These are phyloP conservation scores for Lepidocolaptes lacrymiger DNA, from an alignment of 2,797 vertebrate genomes.

Conservation along the genomic window DNA sequence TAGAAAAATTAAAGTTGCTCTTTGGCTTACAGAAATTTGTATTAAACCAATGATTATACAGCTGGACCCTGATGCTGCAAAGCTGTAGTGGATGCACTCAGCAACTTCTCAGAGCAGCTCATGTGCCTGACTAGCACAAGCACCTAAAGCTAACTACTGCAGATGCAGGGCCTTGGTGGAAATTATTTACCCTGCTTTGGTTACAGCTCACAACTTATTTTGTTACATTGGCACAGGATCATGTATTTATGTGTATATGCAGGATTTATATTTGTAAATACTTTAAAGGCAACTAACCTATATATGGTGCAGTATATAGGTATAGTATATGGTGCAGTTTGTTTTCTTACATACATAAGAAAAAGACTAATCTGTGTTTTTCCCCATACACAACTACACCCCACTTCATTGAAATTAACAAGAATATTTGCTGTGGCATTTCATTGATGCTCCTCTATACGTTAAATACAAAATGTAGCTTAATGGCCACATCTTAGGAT, in stretches of 20 bases:
- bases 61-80: neutral
- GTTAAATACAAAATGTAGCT: neutral
- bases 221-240: neutral
- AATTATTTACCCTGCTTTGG: neutral
- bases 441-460: neutral
- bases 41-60: neutral
- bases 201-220: neutral
- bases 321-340: too few relatives aligned
- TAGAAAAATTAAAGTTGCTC: neutral
- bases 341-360: accelerated
- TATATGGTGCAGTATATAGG: neutral
- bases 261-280: neutral
- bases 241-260: neutral
- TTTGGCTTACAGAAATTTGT: neutral
- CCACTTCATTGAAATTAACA: neutral
- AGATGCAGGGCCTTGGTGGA: neutral
- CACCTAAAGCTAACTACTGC: neutral
- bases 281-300: neutral
- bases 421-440: neutral
- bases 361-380: neutral
- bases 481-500: neutral
- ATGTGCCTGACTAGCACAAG: neutral
- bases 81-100: neutral
- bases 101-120: neutral
- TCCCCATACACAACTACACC: neutral